Evolutionary conservation across 2,113 vertebrate genomes (phyloP).

Genomic region (Aviceda subcristata): DNA sequence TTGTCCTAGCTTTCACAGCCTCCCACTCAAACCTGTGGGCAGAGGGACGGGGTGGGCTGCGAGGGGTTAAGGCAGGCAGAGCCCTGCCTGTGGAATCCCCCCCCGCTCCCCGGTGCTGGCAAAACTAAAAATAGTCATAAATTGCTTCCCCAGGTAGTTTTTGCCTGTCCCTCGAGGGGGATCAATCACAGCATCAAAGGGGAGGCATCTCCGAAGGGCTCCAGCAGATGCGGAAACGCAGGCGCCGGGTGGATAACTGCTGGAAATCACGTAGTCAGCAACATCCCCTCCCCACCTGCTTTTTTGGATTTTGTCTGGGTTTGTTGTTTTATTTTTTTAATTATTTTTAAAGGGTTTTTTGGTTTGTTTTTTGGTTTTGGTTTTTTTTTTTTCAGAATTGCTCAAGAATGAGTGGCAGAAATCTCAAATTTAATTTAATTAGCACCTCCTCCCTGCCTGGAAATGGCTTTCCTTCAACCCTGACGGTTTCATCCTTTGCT

Average conservation of each 20-base stretch:
- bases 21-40: fast-evolving
- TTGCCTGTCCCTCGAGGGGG: slow-evolving; percentile 52
- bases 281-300: not conserved
- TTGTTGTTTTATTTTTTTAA: not conserved
- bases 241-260: not conserved
- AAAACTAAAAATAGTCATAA: slow-evolving; percentile 62
- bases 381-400: not conserved
- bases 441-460: slow-evolving; percentile 34
- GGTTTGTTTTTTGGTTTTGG: too few species aligned
- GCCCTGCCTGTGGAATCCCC: not conserved
- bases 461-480: slow-evolving; percentile 34
- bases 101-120: not conserved
- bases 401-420: not conserved
- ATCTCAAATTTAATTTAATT: slow-evolving; percentile 51
- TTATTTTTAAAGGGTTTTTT: too few species aligned
- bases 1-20: not conserved
- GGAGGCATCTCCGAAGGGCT: slow-evolving; percentile 59
- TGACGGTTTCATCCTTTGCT: not conserved
- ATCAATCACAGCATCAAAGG: slow-evolving; percentile 70
- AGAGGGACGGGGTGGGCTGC: fast-evolving
- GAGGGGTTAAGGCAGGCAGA: not conserved
- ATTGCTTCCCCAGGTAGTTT: slow-evolving; percentile 64
- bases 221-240: not conserved
- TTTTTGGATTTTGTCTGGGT: not conserved
- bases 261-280: not conserved